A percentile compares a stretch with the other conserved stretches of the same genome.
Evolutionary conservation across 2,797 vertebrate species (phyloP).

Genomic region (Spheniscus humboldti): DNA sequence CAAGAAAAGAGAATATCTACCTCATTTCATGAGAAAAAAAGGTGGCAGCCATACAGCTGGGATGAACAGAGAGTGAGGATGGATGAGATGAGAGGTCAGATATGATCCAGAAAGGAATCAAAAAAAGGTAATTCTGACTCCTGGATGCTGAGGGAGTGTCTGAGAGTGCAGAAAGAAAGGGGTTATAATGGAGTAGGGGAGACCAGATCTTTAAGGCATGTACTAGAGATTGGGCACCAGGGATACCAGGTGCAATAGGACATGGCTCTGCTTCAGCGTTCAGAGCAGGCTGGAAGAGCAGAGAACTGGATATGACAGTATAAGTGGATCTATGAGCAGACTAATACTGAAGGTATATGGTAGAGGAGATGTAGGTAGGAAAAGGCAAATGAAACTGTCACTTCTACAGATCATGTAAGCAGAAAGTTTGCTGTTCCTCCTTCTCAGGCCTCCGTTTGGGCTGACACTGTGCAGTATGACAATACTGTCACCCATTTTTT

Average conservation of each 20-base stretch:
- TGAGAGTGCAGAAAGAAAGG: not conserved
- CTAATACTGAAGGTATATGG: not conserved
- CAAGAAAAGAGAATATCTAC: not conserved
- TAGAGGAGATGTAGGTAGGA: not conserved
- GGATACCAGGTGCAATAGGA: not conserved
- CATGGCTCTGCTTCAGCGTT: not conserved
- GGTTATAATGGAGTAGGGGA: not conserved
- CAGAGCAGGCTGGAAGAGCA: not conserved
- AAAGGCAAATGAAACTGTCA: not conserved
- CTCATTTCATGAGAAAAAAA: not conserved
- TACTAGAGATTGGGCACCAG: not conserved
- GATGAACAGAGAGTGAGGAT: not conserved
- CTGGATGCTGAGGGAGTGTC: not conserved
- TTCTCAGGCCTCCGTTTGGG: not conserved
- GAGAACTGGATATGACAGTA: not conserved
- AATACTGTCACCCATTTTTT: not conserved
- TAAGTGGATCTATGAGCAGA: not conserved
- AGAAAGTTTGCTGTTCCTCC: not conserved
- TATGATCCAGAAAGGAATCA: not conserved
- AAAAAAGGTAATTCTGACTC: not conserved
- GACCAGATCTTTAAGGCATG: not conserved
- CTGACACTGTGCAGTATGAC: not conserved
- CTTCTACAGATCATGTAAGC: not conserved
- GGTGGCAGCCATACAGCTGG: not conserved
- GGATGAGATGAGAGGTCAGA: not conserved